Evolutionary conservation across 2,888 invertebrate species (phyloP), one percentile per base, ranked within the genome.

Genomic region (Galerucella calmariensis): DNA sequence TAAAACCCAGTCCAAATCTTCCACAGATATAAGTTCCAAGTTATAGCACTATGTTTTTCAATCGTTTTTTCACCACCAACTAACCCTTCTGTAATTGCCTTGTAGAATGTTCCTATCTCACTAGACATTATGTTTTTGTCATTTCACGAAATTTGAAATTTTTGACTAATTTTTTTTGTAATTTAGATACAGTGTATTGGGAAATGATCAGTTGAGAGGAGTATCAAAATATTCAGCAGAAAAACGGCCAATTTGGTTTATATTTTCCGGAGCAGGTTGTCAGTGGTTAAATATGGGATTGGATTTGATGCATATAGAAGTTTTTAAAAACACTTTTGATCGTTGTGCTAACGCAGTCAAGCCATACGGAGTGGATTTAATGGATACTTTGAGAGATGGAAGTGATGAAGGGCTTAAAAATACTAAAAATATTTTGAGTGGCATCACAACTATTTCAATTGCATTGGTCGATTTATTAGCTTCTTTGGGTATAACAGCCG

Each of bases 391-490:
- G 16, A 87, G 88, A 75, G 85, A 86, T 59, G 88, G 88, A n/a
- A 53, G 70, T 6, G 20, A 48, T 41, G 85, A 84, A 16, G 68
- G 62, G 0, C 89, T 90, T 77, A 88, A 90, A 67, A 88, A 90
- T 83, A 88, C 89, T 14, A 82, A 90, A 59, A 89, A 90, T 83
- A 90, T 90, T 63, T 91, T 92, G 85, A 89, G 91, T 12, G 88
- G 90, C 62, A 91, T 92, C 79, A 90, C 90, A 68, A 89, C 92
- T 46, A 80, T 86, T 44, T 82, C 78, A 89, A 94, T 98, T 73
- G 97, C 95, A 24, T 89, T 98, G 10, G 95, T 96, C 0, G 97
- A 98, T 88, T 87, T 96, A 70, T 89, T 98, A 77, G 90, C 89
- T 67, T 89, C 89, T 27, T 85, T 93, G 41, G 95, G 94, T 77